These are phyloP conservation scores for Pelusios castaneus DNA, from an alignment of 2,113 vertebrate species.

Conservation along the genomic window DNA sequence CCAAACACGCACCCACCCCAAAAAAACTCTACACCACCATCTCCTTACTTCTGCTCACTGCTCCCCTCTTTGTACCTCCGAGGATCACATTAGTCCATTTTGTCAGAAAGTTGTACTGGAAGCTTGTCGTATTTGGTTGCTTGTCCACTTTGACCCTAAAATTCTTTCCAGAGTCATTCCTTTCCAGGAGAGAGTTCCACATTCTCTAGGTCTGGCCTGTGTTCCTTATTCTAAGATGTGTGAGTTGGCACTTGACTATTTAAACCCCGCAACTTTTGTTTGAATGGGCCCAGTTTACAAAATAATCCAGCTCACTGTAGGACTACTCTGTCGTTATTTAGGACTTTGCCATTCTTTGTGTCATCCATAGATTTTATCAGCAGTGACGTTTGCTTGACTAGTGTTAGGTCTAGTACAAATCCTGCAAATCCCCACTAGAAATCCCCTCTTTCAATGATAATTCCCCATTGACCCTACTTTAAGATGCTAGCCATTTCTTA, in stretches of 20 bases:
- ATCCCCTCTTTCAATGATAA: background rate
- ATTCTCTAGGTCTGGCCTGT: background rate
- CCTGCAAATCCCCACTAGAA: accelerated
- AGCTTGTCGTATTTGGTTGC: background rate
- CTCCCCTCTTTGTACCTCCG: background rate
- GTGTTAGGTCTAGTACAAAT: background rate
- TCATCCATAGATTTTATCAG: background rate
- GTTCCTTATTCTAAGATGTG: background rate
- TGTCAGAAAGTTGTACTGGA: background rate
- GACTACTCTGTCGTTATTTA: background rate
- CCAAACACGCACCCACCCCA: too few species aligned
- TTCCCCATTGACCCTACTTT: background rate
- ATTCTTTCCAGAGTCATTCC: background rate
- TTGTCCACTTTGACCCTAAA: background rate
- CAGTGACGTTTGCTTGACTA: background rate
- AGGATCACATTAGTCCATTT: background rate
- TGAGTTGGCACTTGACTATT: background rate
- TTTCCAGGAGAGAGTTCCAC: background rate
- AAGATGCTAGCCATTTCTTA: background rate
- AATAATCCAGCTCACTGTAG: background rate
- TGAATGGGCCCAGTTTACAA: background rate
- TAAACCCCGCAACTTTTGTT: background rate
- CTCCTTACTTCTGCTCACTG: background rate
- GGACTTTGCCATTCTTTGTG: background rate
- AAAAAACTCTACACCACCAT: too few species aligned